Percentiles rank a stretch among this genome's conserved stretches.
These are phyloP conservation scores for Harpalus rubripes DNA, from an alignment of 2,888 invertebrate species.

Conservation along the genomic window DNA sequence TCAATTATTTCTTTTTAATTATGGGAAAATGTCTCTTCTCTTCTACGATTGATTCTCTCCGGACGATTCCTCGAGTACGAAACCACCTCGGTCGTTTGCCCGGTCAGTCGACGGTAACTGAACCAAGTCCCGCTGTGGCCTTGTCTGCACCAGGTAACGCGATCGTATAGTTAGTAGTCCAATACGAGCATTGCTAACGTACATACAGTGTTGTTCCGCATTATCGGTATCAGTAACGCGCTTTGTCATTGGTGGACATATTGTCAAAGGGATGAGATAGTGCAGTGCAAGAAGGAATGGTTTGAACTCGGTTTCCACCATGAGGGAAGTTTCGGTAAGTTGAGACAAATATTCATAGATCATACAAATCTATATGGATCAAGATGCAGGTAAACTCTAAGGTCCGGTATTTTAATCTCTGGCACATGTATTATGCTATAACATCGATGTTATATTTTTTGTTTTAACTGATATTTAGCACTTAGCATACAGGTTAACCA, in stretches of 20 bases:
- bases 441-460: too few species aligned
- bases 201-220: not conserved
- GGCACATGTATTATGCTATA: too few species aligned
- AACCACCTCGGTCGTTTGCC: conserved; percentile 27
- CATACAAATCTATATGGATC: too few species aligned
- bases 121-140: conserved; percentile 43
- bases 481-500: too few species aligned
- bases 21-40: not conserved
- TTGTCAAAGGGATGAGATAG: not conserved
- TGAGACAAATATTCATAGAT: too few species aligned
- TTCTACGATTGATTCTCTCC: not conserved
- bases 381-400: too few species aligned
- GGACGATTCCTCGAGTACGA: not conserved
- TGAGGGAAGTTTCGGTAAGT: not conserved
- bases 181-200: not conserved
- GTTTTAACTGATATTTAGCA: too few species aligned
- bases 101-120: conserved; percentile 43
- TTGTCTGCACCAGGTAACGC: conserved; percentile 36
- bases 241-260: not conserved
- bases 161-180: not conserved
- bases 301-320: not conserved
- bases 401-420: too few species aligned
- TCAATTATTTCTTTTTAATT: too few species aligned
- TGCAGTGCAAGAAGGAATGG: not conserved
- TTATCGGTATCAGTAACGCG: not conserved